Evolutionary conservation across 2,888 invertebrate genomes (phyloP).

Genomic region (Anagyrus pseudococci): DNA sequence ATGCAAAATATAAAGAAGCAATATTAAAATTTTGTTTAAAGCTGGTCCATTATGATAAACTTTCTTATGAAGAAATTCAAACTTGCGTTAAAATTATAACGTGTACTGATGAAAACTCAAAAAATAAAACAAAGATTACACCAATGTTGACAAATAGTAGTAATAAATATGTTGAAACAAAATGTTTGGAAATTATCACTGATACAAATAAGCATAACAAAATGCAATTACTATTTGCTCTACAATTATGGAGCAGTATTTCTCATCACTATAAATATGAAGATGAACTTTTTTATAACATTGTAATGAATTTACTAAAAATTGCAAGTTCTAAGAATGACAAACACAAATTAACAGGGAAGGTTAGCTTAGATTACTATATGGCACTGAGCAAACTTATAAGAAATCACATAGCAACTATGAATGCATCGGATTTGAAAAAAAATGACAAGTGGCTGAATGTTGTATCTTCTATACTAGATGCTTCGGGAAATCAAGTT

Average conservation of each 20-base stretch:
- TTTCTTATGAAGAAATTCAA: conserved; percentile 24
- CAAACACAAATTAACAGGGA: conserved; percentile 39
- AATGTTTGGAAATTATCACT: conserved; percentile 26
- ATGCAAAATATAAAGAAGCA: conserved; percentile 16
- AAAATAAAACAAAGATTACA: not conserved
- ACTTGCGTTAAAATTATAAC: conserved; percentile 17
- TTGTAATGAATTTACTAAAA: conserved; percentile 16
- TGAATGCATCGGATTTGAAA: conserved; percentile 3
- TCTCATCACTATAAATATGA: conserved; percentile 21
- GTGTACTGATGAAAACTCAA: not conserved
- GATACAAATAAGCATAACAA: conserved; percentile 21
- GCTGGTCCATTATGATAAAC: conserved; percentile 22
- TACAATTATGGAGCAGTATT: conserved; percentile 24
- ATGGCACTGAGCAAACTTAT: conserved; percentile 44
- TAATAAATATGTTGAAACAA: conserved; percentile 22
- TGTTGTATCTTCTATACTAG: conserved; percentile 40
- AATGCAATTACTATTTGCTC: conserved; percentile 26
- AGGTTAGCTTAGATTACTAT: conserved; percentile 46
- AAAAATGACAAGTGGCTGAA: conserved; percentile 39
- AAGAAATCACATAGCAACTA: conserved; percentile 24
- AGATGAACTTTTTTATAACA: conserved; percentile 13
- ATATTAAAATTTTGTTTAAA: conserved; percentile 31
- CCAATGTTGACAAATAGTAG: conserved; percentile 5
- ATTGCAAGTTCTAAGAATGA: conserved; percentile 9
- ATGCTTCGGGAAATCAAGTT: conserved; percentile 43